Evolutionary conservation across 2,797 vertebrate genomes (phyloP).

Genomic region (Bradypodion pumilum): DNA sequence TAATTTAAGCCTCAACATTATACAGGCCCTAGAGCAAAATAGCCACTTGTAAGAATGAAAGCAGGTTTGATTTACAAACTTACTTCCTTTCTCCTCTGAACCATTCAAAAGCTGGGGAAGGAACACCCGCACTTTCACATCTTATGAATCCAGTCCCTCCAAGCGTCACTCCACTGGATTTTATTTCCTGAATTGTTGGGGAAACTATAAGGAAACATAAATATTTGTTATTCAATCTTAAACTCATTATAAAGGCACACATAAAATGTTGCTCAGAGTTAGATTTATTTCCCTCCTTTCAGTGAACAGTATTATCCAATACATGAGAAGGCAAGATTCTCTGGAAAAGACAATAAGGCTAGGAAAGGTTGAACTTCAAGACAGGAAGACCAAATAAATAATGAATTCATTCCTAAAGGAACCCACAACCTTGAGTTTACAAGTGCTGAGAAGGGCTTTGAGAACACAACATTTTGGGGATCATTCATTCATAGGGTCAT

Average conservation of each 20-base stretch:
- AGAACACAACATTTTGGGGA: too few relatives aligned
- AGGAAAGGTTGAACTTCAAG: too few relatives aligned
- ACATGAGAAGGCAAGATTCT: too few relatives aligned
- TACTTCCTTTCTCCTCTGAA: slow-evolving; percentile 98
- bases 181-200: slow-evolving; percentile 96
- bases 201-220: slow-evolving; percentile 83
- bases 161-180: slow-evolving; percentile 86
- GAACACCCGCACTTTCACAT: slow-evolving; percentile 95
- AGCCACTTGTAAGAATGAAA: not conserved
- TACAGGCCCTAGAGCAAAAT: not conserved
- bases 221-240: slow-evolving; percentile 3
- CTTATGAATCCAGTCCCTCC: slow-evolving; percentile 91
- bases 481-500: too few relatives aligned
- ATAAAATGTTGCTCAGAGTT: not conserved
- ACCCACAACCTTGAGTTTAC: too few relatives aligned
- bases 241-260: not conserved
- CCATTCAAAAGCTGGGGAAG: slow-evolving; percentile 92
- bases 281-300: not conserved
- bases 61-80: slow-evolving; percentile 59
- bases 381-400: too few relatives aligned
- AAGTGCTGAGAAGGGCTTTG: too few relatives aligned
- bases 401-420: too few relatives aligned
- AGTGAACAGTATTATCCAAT: not conserved
- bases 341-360: too few relatives aligned
- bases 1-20: not conserved